Evolutionary conservation across 2,888 invertebrate genomes (phyloP).

Genomic region (Cerceris ruficornis): DNA sequence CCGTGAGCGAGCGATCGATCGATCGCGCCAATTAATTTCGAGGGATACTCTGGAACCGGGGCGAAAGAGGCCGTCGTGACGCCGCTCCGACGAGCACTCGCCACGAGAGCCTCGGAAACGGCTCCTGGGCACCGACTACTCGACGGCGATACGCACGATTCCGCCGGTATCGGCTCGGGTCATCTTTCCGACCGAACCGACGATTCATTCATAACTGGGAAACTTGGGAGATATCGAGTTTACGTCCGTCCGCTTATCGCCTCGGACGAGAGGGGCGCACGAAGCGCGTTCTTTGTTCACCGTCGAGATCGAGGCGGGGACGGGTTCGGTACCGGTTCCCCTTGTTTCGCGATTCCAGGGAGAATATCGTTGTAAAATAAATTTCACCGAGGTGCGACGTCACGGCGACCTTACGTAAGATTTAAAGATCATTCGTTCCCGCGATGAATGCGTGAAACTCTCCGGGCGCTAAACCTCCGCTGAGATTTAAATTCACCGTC

Average conservation of each 20-base stretch:
- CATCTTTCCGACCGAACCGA: slow-evolving; percentile 48
- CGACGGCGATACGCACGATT: slow-evolving; percentile 44
- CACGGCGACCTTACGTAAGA: background rate
- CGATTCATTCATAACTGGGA: slow-evolving; percentile 59
- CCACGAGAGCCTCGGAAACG: slow-evolving; percentile 37
- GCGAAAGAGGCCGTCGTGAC: background rate
- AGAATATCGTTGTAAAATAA: background rate
- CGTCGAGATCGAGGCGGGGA: too few species aligned
- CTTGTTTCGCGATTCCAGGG: background rate
- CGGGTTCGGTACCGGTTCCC: too few species aligned
- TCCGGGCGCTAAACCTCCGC: background rate
- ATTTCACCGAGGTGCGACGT: background rate
- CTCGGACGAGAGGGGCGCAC: background rate
- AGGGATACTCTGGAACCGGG: too few species aligned
- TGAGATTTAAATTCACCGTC: slow-evolving; percentile 7
- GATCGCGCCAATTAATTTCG: background rate
- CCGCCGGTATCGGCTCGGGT: slow-evolving; percentile 45
- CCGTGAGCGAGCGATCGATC: background rate
- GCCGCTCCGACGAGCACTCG: slow-evolving; percentile 9
- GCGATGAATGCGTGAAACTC: slow-evolving; percentile 11
- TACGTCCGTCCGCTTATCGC: slow-evolving; percentile 40
- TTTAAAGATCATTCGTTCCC: background rate
- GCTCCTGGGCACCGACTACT: slow-evolving; percentile 34
- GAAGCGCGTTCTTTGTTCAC: background rate
- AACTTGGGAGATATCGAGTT: slow-evolving; percentile 49